Conservation (phyloP, 2,113 vertebrate genomes). For the Prochilodus magdalenae region DNA sequence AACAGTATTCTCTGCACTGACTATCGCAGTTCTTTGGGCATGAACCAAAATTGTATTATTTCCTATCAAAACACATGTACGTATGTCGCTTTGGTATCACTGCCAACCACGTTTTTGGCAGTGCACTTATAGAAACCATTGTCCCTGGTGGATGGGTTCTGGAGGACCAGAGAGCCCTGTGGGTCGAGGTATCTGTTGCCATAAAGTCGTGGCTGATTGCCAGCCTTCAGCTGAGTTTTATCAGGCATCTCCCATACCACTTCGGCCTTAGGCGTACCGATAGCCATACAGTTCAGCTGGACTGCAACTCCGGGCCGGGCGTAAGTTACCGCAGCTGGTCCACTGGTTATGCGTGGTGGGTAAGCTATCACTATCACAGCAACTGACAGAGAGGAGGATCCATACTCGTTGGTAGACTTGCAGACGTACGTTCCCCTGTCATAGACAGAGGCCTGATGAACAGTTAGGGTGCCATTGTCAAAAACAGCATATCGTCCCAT, state of each 20-base stretch:
- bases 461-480: constrained; percentile 84
- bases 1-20: constrained; percentile 59
- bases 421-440: constrained; percentile 90
- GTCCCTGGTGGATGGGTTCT: constrained; percentile 84
- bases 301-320: constrained; percentile 82
- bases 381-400: constrained; percentile 74
- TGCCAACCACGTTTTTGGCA: constrained; percentile 88
- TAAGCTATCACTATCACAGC: constrained; percentile 94
- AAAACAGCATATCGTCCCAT: constrained; percentile 74
- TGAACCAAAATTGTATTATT: constrained; percentile 15
- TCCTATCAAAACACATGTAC: constrained; percentile 86
- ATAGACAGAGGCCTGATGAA: constrained; percentile 84
- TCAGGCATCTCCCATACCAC: constrained; percentile 92
- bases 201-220: constrained; percentile 81
- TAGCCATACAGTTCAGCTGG: constrained; percentile 84
- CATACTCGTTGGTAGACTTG: constrained; percentile 70
- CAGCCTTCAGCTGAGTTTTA: constrained; percentile 78
- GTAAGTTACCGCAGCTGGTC: constrained; percentile 85
- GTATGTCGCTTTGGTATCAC: constrained; percentile 89
- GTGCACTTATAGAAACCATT: constrained; percentile 91
- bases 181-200: constrained; percentile 90
- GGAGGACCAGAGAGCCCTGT: constrained; percentile 87
- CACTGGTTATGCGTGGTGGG: constrained; percentile 88
- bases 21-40: constrained; percentile 74
- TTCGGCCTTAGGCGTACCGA: constrained; percentile 86